phyloP scores from a whole-genome alignment of 2,888 invertebrate genomes.

The Erebia ligea region DNA sequence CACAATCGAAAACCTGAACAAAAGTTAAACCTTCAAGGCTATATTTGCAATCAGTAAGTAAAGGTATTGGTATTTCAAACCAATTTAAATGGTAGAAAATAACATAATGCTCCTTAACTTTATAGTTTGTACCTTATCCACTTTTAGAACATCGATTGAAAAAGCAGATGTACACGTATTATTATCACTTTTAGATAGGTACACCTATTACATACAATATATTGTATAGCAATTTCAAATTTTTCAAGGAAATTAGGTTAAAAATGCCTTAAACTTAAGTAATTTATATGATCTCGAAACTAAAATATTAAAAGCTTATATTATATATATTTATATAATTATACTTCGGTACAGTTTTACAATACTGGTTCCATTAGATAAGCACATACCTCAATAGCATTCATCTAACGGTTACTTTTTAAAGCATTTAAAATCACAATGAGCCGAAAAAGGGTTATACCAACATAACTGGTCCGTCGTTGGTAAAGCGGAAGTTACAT shows the following conservation, averaged over 20 bases:
- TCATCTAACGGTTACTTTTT: constrained; percentile 50
- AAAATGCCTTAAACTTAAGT: no score
- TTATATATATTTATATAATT: no score
- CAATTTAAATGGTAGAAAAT: constrained; percentile 9
- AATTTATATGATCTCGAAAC: no score
- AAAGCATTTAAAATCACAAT: constrained; percentile 44
- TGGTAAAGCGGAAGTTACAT: constrained; percentile 30
- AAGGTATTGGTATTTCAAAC: constrained; percentile 24
- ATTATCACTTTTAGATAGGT: no score
- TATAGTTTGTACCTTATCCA: no score
- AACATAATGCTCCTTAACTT: not conserved
- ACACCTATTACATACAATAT: no score
- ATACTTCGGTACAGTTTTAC: not conserved
- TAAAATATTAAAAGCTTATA: not conserved
- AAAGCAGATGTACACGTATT: not conserved
- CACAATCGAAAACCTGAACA: constrained; percentile 31
- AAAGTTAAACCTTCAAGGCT: constrained; percentile 36
- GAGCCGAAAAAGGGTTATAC: constrained; percentile 43
- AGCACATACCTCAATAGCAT: constrained; percentile 44
- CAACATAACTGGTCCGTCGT: constrained; percentile 44
- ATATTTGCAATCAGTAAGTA: constrained; percentile 36
- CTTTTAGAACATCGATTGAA: no score
- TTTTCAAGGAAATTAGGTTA: no score
- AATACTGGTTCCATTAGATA: not conserved
- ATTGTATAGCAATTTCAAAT: no score